Evolutionary conservation across 2,113 vertebrate genomes (phyloP).

Genomic region (Stegastes partitus): DNA sequence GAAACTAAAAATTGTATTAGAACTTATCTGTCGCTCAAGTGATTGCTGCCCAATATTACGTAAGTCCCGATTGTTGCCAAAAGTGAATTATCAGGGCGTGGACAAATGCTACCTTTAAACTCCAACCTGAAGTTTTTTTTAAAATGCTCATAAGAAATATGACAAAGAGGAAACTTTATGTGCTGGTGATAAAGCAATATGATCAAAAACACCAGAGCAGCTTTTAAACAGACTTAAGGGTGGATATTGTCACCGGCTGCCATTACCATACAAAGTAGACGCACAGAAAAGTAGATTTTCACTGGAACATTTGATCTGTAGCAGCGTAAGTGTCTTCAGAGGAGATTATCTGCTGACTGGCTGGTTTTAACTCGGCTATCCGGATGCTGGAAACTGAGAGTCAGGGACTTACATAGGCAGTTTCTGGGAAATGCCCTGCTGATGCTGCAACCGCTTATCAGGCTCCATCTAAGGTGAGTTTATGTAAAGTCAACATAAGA

Average conservation of each 20-base stretch:
- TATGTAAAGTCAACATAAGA: constrained; percentile 62
- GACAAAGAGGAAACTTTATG: too few relatives aligned
- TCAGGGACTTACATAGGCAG: not conserved
- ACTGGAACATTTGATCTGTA: constrained; percentile 2
- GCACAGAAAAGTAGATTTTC: constrained; percentile 4
- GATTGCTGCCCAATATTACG: too few relatives aligned
- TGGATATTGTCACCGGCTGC: not conserved
- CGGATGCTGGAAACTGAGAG: constrained; percentile 1
- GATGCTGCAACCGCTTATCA: constrained; percentile 40
- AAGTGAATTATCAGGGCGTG: too few relatives aligned
- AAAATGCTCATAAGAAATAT: too few relatives aligned
- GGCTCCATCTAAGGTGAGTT: constrained; percentile 52
- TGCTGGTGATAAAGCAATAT: not conserved
- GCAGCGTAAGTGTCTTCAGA: constrained; percentile 25
- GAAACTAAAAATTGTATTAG: too few relatives aligned
- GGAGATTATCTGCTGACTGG: constrained; percentile 40
- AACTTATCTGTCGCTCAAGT: too few relatives aligned
- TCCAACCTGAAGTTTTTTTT: too few relatives aligned
- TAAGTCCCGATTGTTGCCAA: too few relatives aligned
- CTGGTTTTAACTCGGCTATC: constrained; percentile 32
- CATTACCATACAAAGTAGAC: not conserved
- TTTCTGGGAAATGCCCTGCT: constrained; percentile 39
- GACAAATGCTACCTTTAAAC: too few relatives aligned
- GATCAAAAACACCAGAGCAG: not conserved
- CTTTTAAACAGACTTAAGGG: not conserved